Base-by-base conservation (phyloP, 2,113 vertebrate genomes). In the Mormoops blainvillei region DNA sequence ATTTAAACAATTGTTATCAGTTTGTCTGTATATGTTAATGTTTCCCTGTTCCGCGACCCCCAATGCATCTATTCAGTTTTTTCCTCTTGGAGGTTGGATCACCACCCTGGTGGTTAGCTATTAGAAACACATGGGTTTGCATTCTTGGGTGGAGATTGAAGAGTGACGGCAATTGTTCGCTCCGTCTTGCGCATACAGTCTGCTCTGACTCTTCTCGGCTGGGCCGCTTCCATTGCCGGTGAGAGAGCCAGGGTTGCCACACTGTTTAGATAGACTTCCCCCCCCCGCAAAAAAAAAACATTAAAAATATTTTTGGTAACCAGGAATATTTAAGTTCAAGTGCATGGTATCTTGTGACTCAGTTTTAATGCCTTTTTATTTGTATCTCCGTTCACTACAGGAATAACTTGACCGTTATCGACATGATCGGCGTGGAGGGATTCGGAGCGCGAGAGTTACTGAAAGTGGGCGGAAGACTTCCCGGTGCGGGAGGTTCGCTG, bases 381-480 rank as follows among this genome's bases (percentile, higher is more conserved):
- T 85, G 8, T 67, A 0, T 89, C 36, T 93, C 24, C 45, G 31
- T 3, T 95, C 73, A 33, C 70, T 71, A 1, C 95, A 99, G 99
- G 97, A 99, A 99, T 98, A 99, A 99, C 98, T 97, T 99, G 98
- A 99, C 99, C 0, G 98, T 99, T 96, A 98, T 99, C 9, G 99
- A 99, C 85, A 98, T 99, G 98, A 98, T 99, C 97, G 98, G 14
- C 0, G 99, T 99, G 90, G 99, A 99, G 98, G 99, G 99, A 63
- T 98, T 99, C 43, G 99, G 99, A 83, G 99, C 99, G 7, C 99
- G 99, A 97, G 99, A 99, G 97, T 97, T 99, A 87, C 98, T 99
- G 67, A 99, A 99, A 97, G 99, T 99, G 1, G 99, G 99, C 0
- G 99, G 99, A 50, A 99, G 99, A 88, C 98, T 99, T 7, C 99